phyloP scores from a whole-genome alignment of 2,797 vertebrate species.

The Pelodytes ibericus region DNA sequence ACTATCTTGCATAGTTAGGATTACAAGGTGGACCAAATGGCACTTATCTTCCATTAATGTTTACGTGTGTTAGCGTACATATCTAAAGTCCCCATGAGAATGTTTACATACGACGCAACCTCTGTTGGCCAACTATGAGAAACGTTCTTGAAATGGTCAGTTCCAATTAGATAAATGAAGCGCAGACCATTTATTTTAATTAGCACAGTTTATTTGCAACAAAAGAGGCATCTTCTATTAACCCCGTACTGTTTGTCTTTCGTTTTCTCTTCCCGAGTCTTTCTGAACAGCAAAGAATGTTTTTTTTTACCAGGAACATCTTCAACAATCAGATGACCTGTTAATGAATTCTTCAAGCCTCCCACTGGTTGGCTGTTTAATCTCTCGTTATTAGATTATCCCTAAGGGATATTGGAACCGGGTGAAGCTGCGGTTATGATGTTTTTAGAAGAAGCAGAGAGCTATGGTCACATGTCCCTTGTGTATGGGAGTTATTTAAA shows the following conservation, averaged over 20 bases:
- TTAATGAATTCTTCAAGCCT: constrained; percentile 54
- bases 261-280: constrained; percentile 16
- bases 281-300: constrained; percentile 48
- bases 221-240: constrained; percentile 44
- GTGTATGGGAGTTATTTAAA: constrained; percentile 38
- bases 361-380: constrained; percentile 53
- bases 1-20: background rate
- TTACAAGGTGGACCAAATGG: constrained; percentile 42
- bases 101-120: constrained; percentile 46
- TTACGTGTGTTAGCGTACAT: constrained; percentile 41
- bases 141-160: constrained; percentile 33
- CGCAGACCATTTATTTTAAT: constrained; percentile 48
- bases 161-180: constrained; percentile 51
- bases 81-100: constrained; percentile 50
- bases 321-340: constrained; percentile 49
- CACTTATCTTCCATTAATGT: constrained; percentile 43
- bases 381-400: constrained; percentile 54
- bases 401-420: constrained; percentile 40
- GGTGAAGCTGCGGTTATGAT: constrained; percentile 50
- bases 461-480: constrained; percentile 31
- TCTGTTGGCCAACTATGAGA: constrained; percentile 41
- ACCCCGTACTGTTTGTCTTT: constrained; percentile 53
- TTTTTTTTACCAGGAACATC: constrained; percentile 30
- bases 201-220: constrained; percentile 34
- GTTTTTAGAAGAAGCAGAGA: constrained; percentile 38